Conservation (phyloP, 2,888 invertebrate species). For the Pollenia angustigena region DNA sequence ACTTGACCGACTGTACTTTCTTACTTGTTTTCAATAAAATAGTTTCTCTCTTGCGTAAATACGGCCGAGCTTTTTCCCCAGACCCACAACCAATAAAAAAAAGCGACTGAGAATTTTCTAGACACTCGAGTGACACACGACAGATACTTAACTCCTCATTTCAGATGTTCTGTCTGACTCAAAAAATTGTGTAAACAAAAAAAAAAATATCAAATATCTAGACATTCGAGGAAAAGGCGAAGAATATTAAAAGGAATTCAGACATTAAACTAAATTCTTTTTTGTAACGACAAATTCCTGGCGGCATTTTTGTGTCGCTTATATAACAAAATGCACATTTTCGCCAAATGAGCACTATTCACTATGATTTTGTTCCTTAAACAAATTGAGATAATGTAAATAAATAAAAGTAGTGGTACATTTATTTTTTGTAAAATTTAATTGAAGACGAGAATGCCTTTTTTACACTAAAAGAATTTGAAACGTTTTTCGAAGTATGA, state of each 20-base stretch:
- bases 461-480: constrained; percentile 50
- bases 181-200: not conserved
- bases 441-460: constrained; percentile 45
- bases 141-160: constrained; percentile 38
- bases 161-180: constrained; percentile 43
- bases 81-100: not conserved
- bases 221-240: constrained; percentile 15
- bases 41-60: not conserved
- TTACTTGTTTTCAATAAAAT: not conserved
- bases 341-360: constrained; percentile 42
- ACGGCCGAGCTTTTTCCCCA: not conserved
- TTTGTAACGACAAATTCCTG: constrained; percentile 64
- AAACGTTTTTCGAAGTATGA: constrained; percentile 28
- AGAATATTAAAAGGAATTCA: constrained; percentile 61
- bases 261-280: constrained; percentile 59
- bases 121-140: constrained; percentile 57
- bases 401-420: constrained; percentile 36
- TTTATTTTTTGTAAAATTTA: constrained; percentile 63
- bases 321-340: constrained; percentile 61
- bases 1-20: no score
- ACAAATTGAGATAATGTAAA: constrained; percentile 21
- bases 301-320: constrained; percentile 65
- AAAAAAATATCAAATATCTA: constrained; percentile 35
- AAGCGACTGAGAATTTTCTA: constrained; percentile 34
- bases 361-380: constrained; percentile 6